Base-by-base conservation (phyloP, 1,140 invertebrate genomes). In the Drosophila sturtevanti region DNA sequence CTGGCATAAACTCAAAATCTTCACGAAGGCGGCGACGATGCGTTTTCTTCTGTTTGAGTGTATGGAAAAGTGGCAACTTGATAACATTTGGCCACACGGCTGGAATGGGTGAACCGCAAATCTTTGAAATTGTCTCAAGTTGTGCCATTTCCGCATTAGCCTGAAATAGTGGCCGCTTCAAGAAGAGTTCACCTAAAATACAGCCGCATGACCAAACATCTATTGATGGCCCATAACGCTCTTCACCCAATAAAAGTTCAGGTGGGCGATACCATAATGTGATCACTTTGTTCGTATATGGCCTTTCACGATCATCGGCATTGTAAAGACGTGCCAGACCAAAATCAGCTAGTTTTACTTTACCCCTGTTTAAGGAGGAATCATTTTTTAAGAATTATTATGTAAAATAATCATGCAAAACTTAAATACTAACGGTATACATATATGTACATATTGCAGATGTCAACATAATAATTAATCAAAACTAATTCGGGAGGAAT, bases 131-230 rank as follows among this genome's bases (percentile, higher is more conserved):
- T 80, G 96, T 95, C 91, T 99, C 98, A 52, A 99, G 91, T 91
- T 99, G 98, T 90, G 96, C 95, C 93, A 98, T 95, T 93, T 99
- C 99, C 44, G 96, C 94, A 91, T 97, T 98, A 0, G 97, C 98
- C 95, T 97, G 92, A 92, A 99, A 99, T 27, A 99, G 94, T 4
- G 99, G 98, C 86, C 98, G 97, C 89, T 98, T 99, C 2, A 95
- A 94, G 92, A 99, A 99, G 34, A 99, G 93, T 93, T 99, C 99
- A 1, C 98, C 99, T 27, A 99, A 93, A 85, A 99, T 99, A 92
- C 99, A 99, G 22, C 99, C 99, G 92, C 98, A 99, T 89, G 98
- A 99, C 99, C 99, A 99, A 12, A 99, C 97, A 93, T 99, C 99
- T 78, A 99, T 98, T 0, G 98, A 96, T 7, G 99, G 98, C 0